phyloP scores from a whole-genome alignment of 2,888 invertebrate genomes.

The Crocallis elinguaria region DNA sequence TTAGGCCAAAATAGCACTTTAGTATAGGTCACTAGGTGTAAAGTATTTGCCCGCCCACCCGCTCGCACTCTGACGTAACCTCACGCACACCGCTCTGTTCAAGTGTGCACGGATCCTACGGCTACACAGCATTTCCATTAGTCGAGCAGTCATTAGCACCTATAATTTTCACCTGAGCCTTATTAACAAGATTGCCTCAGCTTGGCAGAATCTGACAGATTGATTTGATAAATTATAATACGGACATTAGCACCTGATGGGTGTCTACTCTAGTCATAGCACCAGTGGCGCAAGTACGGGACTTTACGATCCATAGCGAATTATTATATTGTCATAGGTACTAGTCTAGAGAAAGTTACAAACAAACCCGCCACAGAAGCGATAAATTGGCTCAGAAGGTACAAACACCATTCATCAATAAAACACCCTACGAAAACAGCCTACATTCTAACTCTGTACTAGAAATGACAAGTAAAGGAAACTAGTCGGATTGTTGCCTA shows the following conservation, averaged over 20 bases:
- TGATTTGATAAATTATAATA: slow-evolving; percentile 4
- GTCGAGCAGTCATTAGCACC: slow-evolving; percentile 32
- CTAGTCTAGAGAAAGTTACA: slow-evolving; percentile 8
- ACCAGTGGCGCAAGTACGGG: no score
- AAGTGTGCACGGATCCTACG: slow-evolving; percentile 12
- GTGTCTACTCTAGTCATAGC: background rate
- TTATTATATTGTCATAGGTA: no score
- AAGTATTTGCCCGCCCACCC: background rate
- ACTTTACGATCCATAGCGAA: no score
- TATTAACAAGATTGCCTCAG: slow-evolving; percentile 11
- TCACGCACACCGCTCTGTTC: background rate
- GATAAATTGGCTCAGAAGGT: slow-evolving; percentile 18
- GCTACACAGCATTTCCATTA: slow-evolving; percentile 47
- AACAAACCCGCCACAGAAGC: slow-evolving; percentile 5
- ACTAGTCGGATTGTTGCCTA: background rate
- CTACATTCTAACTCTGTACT: slow-evolving; percentile 9
- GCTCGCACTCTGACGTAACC: slow-evolving; percentile 12
- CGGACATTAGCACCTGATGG: background rate
- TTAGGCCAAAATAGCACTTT: no score
- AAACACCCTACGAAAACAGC: slow-evolving; percentile 15
- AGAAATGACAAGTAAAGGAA: background rate
- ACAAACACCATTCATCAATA: slow-evolving; percentile 27
- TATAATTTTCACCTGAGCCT: slow-evolving; percentile 27
- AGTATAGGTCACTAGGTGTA: no score
- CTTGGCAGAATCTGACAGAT: slow-evolving; percentile 11